Evolutionary conservation across 2,797 vertebrate species (phyloP), one percentile per base, ranked within the genome.

Genomic region (Brachymystax lenok): DNA sequence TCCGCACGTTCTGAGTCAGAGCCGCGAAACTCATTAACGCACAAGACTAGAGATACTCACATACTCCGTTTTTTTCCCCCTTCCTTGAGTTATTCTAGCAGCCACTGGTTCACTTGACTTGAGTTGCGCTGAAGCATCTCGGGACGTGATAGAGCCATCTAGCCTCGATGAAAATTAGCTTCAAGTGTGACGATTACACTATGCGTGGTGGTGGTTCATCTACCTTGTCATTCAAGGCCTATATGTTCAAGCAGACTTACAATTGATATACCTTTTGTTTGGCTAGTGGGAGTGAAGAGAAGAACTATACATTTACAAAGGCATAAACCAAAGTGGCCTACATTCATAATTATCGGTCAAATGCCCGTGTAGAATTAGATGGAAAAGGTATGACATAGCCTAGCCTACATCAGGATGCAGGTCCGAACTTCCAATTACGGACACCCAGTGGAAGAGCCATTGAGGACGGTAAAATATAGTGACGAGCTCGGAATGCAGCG

Each of bases 1-100:
- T 88, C 86, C 84, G 85, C 80, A 79, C 90, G 88, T 88, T 67
- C 87, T 13, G 83, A 46, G 80, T 52, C 46, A 70, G 61, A 28
- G 63, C 70, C 40, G 67, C 8, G n/a, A 61, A 28, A 7, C 73
- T 66, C 75, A 79, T 69, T 84, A 72, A 75, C 35, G 74, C 73
- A 82, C 69, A 76, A 35, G 75, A 76, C 80, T 82, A 63, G 69
- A 66, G 67, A 74, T 72, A 77, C 72, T 68, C 79, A 33, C 82
- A 76, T 80, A 67, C 80, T 78, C 46, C 67, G 77, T 63, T 76
- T 76, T 74, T 77, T 46, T n/a, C n/a, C 35, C 71, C 6, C 24
- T 17, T 46, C 24, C 77, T 75, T 77, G 35, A 1, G 68, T 14
- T 73, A 51, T 56, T 82, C 70, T 35, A 21, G 59, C 10, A 61